Conservation (phyloP, 2,888 invertebrate genomes). For the Lasioglossum leucozonium region DNA sequence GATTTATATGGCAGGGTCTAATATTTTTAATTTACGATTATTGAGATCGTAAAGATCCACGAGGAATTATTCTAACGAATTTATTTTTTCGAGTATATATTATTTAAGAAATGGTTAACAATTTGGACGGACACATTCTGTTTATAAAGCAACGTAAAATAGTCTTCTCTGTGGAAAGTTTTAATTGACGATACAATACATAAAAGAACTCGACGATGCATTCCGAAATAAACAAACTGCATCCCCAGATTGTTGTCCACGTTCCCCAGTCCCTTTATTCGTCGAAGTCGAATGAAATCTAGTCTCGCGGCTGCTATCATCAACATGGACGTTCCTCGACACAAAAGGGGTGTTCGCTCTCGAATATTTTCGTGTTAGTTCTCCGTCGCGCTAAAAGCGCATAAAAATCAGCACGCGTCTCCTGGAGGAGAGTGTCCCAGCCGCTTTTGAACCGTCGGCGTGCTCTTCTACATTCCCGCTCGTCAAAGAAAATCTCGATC, state of each 20-base stretch:
- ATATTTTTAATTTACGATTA: neutral
- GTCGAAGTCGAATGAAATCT: neutral
- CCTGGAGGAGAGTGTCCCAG: neutral
- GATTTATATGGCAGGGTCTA: neutral
- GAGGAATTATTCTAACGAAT: neutral
- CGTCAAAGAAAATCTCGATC: slow-evolving; percentile 6
- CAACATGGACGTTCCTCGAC: neutral
- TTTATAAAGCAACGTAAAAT: neutral
- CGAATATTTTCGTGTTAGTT: neutral
- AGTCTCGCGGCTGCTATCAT: neutral
- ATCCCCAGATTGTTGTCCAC: neutral
- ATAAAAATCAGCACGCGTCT: slow-evolving; percentile 5
- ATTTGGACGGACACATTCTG: neutral
- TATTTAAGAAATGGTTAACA: neutral
- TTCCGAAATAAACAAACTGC: neutral
- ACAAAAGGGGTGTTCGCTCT: neutral
- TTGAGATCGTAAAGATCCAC: neutral
- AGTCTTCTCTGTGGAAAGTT: neutral
- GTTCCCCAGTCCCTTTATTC: neutral
- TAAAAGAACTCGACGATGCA: neutral
- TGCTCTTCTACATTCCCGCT: neutral
- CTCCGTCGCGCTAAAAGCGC: neutral
- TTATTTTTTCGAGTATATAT: neutral
- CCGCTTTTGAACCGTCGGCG: neutral
- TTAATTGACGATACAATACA: neutral